Conservation (phyloP, 2,888 invertebrate genomes). For the Miltochrista miniata region DNA sequence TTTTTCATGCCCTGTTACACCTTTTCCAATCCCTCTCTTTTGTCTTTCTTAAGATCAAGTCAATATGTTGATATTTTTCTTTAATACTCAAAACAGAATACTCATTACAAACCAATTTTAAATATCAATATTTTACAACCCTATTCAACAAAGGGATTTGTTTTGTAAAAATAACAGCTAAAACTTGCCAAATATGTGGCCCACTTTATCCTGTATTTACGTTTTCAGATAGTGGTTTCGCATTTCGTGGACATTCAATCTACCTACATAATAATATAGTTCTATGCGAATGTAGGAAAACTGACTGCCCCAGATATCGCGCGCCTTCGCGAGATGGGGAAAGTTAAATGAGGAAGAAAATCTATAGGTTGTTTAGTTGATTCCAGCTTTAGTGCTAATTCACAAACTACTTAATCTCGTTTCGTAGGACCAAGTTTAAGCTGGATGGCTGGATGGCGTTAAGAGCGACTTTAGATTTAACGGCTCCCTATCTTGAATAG, state of each 20-base stretch:
- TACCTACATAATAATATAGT: not conserved
- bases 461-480: slow-evolving; percentile 25
- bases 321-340: slow-evolving; percentile 36
- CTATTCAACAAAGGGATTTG: too few species aligned
- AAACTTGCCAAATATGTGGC: not conserved
- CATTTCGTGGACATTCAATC: slow-evolving; percentile 4
- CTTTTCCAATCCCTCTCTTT: too few species aligned
- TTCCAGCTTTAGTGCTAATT: slow-evolving; percentile 59
- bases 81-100: too few species aligned
- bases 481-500: slow-evolving; percentile 22
- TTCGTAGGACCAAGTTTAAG: slow-evolving; percentile 47
- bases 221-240: not conserved
- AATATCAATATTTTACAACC: too few species aligned
- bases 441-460: slow-evolving; percentile 42
- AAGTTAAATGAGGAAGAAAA: slow-evolving; percentile 75
- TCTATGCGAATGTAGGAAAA: slow-evolving; percentile 25
- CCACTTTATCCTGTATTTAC: not conserved
- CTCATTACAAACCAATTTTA: too few species aligned
- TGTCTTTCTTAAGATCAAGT: too few species aligned
- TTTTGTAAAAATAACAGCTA: not conserved
- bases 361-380: slow-evolving; percentile 65
- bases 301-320: slow-evolving; percentile 50
- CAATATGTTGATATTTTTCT: too few species aligned
- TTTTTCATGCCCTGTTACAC: too few species aligned
- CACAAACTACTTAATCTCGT: slow-evolving; percentile 64